These are phyloP conservation scores for Wiebesia pumilae DNA, from an alignment of 1,140 invertebrate species.

Conservation along the genomic window DNA sequence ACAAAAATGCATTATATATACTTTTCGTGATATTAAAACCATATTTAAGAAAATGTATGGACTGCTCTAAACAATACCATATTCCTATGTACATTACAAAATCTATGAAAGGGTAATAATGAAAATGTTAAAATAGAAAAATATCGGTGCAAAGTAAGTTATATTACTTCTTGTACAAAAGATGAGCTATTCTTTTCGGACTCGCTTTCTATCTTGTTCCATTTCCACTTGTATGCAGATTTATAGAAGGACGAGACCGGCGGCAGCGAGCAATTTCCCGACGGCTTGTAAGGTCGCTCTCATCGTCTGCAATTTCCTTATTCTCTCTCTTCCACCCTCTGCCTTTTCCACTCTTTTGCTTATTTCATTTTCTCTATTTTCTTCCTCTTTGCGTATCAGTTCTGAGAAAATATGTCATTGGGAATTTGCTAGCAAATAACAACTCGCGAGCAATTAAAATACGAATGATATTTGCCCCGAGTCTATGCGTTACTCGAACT, in stretches of 20 bases:
- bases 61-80: neutral
- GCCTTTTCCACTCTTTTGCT: constrained; percentile 26
- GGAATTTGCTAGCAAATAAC: constrained; percentile 29
- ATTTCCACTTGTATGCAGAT: constrained; percentile 26
- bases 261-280: constrained; percentile 34
- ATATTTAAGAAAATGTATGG: neutral
- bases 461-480: constrained; percentile 27
- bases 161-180: neutral
- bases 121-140: constrained; percentile 2
- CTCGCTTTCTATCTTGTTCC: constrained; percentile 3
- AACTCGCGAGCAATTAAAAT: constrained; percentile 43
- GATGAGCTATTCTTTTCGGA: constrained; percentile 9
- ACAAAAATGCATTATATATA: too few relatives aligned
- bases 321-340: constrained; percentile 52
- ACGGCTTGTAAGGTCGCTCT: constrained; percentile 9
- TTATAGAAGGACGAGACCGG: constrained; percentile 9
- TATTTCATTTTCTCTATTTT: constrained; percentile 31
- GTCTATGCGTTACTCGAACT: neutral
- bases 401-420: constrained; percentile 45
- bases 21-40: too few relatives aligned
- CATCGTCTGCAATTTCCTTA: constrained; percentile 50
- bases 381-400: neutral
- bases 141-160: neutral
- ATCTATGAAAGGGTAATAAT: neutral
- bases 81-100: neutral